Evolutionary conservation across 2,888 invertebrate species (phyloP).

Genomic region (Pediacus dermestoides): DNA sequence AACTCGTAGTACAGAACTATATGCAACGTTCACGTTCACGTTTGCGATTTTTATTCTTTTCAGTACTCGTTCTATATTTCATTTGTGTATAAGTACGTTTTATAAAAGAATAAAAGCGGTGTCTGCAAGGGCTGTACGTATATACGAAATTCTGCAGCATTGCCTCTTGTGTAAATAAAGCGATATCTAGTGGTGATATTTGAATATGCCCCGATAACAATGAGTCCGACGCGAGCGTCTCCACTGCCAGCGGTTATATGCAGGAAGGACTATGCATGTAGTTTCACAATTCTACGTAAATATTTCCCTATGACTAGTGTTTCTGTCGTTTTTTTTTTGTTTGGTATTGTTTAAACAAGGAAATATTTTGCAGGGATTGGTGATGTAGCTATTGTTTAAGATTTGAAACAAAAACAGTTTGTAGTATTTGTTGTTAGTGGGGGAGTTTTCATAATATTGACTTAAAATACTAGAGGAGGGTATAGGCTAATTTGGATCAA

Average conservation of each 20-base stretch:
- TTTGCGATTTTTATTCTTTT: constrained; percentile 13
- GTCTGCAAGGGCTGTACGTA: constrained; percentile 13
- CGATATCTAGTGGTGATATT: constrained; percentile 24
- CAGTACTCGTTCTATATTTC: constrained; percentile 13
- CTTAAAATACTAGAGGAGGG: too few species aligned
- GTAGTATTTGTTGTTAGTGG: too few species aligned
- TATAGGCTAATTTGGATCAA: too few species aligned
- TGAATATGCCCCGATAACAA: constrained; percentile 26
- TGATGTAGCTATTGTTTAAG: too few species aligned
- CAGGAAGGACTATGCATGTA: constrained; percentile 16
- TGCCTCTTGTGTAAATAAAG: constrained; percentile 20
- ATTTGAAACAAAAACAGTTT: too few species aligned
- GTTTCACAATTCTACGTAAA: constrained; percentile 16
- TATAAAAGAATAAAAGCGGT: constrained; percentile 14
- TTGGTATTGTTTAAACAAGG: too few species aligned
- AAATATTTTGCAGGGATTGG: too few species aligned
- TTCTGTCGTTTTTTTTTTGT: too few species aligned
- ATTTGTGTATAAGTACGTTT: constrained; percentile 16
- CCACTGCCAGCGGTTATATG: constrained; percentile 15
- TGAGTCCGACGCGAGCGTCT: constrained; percentile 15
- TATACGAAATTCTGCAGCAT: constrained; percentile 16
- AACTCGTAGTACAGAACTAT: too few species aligned
- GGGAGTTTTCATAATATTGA: too few species aligned
- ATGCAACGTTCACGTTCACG: too few species aligned
- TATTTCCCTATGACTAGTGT: too few species aligned